Evolutionary conservation across 2,113 vertebrate genomes (phyloP).

Genomic region (Oncorhynchus masou): DNA sequence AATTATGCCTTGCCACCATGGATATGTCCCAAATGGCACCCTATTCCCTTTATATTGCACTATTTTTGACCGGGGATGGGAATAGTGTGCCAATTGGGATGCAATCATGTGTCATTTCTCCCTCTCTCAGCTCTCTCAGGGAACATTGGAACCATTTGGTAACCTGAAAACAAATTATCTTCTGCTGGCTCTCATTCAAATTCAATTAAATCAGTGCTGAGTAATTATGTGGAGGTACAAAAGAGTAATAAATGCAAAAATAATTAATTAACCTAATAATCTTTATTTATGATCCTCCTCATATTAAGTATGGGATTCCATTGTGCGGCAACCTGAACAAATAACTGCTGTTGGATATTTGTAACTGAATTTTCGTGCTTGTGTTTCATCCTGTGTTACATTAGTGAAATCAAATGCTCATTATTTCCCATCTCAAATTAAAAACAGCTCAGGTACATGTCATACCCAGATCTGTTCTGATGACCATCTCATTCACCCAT

Average conservation of each 20-base stretch:
- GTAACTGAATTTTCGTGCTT: background rate
- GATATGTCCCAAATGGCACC: too few relatives aligned
- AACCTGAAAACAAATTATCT: constrained; percentile 98
- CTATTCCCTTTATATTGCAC: too few relatives aligned
- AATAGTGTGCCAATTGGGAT: too few relatives aligned
- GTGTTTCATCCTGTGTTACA: background rate
- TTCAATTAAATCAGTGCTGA: constrained; percentile 94
- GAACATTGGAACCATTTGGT: constrained; percentile 92
- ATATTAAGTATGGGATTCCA: constrained; percentile 86
- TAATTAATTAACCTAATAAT: constrained; percentile 98
- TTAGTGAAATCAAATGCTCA: background rate
- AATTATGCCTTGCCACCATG: constrained; percentile 70
- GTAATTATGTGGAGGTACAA: constrained; percentile 95
- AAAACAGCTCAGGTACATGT: constrained; percentile 12
- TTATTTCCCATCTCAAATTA: constrained; percentile 1
- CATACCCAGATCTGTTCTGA: constrained; percentile 13
- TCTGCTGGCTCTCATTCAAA: constrained; percentile 91
- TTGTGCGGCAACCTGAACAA: constrained; percentile 70
- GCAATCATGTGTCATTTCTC: constrained; percentile 75
- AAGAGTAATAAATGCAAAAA: constrained; percentile 98
- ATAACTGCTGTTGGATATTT: constrained; percentile 19
- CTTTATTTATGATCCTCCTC: constrained; percentile 88
- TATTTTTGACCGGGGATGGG: too few relatives aligned
- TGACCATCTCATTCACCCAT: constrained; percentile 6
- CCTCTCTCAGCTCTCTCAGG: constrained; percentile 83